These are phyloP conservation scores for Tanypteryx hageni DNA, from an alignment of 2,888 invertebrate genomes.

Conservation along the genomic window DNA sequence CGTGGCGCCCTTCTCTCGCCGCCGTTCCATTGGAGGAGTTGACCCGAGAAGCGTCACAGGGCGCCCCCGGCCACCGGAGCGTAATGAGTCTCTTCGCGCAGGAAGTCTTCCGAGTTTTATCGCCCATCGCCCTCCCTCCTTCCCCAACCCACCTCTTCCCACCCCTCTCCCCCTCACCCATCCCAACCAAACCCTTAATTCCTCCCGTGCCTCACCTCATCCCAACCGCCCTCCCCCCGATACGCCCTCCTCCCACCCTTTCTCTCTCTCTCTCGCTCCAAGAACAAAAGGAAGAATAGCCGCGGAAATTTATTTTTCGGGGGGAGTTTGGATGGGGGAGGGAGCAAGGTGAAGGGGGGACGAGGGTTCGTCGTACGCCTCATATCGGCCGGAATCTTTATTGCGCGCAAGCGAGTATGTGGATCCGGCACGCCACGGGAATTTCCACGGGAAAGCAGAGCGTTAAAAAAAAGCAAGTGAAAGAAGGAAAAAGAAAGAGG, in stretches of 20 bases:
- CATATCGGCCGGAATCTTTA: slow-evolving; percentile 26
- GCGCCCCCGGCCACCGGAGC: background rate
- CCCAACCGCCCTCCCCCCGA: background rate
- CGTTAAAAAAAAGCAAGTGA: too few relatives aligned
- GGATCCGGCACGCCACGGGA: slow-evolving; percentile 30
- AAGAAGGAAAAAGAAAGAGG: too few relatives aligned
- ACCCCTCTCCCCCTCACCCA: background rate
- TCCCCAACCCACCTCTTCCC: too few relatives aligned
- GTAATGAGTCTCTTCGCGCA: background rate
- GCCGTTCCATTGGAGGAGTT: slow-evolving; percentile 30
- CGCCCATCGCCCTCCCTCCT: slow-evolving; percentile 1
- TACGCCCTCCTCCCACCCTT: background rate
- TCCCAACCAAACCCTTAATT: background rate
- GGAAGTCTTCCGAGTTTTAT: background rate
- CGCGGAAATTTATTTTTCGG: slow-evolving; percentile 21
- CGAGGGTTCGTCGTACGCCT: slow-evolving; percentile 36
- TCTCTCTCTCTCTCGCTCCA: background rate
- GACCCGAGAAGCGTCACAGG: slow-evolving; percentile 35
- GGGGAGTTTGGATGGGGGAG: background rate
- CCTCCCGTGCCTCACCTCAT: background rate
- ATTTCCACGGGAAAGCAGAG: background rate
- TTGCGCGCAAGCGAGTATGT: slow-evolving; percentile 35
- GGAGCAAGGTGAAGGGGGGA: background rate
- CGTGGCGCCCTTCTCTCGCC: background rate
- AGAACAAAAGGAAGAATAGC: background rate